Evolutionary conservation across 35 echinoderm and acorn worm genomes (phyloP).

Genomic region (Holothuria glaberrima): DNA sequence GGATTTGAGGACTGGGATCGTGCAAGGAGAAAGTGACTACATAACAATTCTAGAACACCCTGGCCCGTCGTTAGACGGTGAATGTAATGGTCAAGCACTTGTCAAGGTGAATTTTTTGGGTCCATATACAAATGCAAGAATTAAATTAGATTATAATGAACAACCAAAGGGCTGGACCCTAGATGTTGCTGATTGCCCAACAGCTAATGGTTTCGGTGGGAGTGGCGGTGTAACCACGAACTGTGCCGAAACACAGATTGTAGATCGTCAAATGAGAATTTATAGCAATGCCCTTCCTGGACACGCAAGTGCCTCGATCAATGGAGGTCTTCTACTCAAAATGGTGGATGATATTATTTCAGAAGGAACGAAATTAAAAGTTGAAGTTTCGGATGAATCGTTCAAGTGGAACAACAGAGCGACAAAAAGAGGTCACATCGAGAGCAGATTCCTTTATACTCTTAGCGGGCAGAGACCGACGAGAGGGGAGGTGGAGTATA

Average conservation of each 20-base stretch:
- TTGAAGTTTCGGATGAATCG: constrained; percentile 84
- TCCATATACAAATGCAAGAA: constrained; percentile 74
- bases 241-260: constrained; percentile 93
- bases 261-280: constrained; percentile 81
- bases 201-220: constrained; percentile 89
- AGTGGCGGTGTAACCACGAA: constrained; percentile 65
- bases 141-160: constrained; percentile 83
- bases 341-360: constrained; percentile 89
- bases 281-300: constrained; percentile 90
- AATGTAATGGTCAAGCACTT: constrained; percentile 84
- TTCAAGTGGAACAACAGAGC: constrained; percentile 89
- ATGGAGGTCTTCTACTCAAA: constrained; percentile 84
- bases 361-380: constrained; percentile 61
- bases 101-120: constrained; percentile 84
- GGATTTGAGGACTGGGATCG: constrained; percentile 79
- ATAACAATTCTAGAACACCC: constrained; percentile 76
- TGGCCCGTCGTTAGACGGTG: constrained; percentile 33
- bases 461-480: constrained; percentile 74
- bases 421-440: constrained; percentile 55
- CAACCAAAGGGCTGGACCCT: constrained; percentile 84
- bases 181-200: constrained; percentile 87
- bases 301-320: constrained; percentile 75
- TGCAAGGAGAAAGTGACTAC: constrained; percentile 75
- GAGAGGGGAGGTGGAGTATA: constrained; percentile 78
- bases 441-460: constrained; percentile 83